Percentiles rank a stretch among this genome's conserved stretches.
phyloP scores from a whole-genome alignment of 2,113 vertebrate species.

The Rhizomys pruinosus region DNA sequence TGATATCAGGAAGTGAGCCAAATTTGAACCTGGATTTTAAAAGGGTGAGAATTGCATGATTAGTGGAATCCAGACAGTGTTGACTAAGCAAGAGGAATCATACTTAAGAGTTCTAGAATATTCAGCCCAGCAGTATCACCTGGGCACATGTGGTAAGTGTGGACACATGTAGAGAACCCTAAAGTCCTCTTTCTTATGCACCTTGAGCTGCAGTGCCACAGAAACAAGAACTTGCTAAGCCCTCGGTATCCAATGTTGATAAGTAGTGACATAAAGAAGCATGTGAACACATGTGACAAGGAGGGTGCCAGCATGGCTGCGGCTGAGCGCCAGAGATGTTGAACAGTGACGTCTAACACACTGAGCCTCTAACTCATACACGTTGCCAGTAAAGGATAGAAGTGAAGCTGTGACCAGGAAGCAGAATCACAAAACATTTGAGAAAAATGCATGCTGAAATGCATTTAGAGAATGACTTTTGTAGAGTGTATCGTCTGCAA shows the following conservation, averaged over 20 bases:
- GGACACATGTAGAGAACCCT: not conserved
- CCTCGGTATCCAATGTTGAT: not conserved
- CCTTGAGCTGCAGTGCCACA: not conserved
- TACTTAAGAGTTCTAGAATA: not conserved
- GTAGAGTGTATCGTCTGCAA: not conserved
- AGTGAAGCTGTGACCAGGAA: not conserved
- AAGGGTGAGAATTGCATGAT: not conserved
- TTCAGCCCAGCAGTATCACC: not conserved
- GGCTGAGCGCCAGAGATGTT: not conserved
- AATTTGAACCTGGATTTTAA: not conserved
- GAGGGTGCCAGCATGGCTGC: not conserved
- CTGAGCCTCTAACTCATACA: not conserved
- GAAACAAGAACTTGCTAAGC: not conserved
- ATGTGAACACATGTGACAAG: not conserved
- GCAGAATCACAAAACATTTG: not conserved
- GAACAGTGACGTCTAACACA: not conserved
- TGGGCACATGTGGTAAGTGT: not conserved
- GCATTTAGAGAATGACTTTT: not conserved
- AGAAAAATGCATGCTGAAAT: not conserved
- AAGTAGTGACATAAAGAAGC: not conserved
- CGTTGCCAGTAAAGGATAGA: not conserved
- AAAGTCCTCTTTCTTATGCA: not conserved
- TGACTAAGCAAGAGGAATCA: not conserved
- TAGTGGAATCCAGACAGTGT: not conserved
- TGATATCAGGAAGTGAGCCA: not conserved